Evolutionary conservation across 2,888 invertebrate species (phyloP).

Genomic region (Tanypteryx hageni): DNA sequence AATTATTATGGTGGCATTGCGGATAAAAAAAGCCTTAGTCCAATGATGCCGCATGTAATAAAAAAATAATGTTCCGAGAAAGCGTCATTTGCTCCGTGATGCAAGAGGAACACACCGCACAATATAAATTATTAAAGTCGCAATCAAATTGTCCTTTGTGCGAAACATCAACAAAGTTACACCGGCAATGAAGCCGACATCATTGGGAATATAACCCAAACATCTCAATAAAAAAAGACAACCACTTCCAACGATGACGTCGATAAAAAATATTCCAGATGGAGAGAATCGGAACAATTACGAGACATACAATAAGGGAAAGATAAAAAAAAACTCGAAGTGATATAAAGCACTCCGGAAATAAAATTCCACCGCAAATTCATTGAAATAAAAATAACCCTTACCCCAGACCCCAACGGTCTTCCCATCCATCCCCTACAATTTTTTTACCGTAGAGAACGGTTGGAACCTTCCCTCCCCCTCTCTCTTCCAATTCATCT

Average conservation of each 20-base stretch:
- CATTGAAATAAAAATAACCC: too few relatives aligned
- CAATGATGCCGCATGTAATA: too few relatives aligned
- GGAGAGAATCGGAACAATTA: not conserved
- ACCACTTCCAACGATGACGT: not conserved
- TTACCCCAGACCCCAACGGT: too few relatives aligned
- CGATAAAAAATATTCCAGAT: not conserved
- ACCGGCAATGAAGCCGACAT: not conserved
- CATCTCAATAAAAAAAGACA: slow-evolving; percentile 15
- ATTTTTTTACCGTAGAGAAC: too few relatives aligned
- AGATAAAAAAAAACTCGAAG: not conserved
- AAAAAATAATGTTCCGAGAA: too few relatives aligned
- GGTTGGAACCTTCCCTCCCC: not conserved
- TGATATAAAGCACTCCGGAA: not conserved
- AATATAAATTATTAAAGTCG: too few relatives aligned
- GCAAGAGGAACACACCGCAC: too few relatives aligned
- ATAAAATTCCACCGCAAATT: not conserved
- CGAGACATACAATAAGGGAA: slow-evolving; percentile 8
- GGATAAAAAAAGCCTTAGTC: too few relatives aligned
- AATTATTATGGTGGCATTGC: too few relatives aligned
- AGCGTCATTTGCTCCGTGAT: too few relatives aligned
- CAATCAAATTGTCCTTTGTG: not conserved
- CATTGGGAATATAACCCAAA: not conserved
- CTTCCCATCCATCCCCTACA: too few relatives aligned
- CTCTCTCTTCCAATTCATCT: not conserved
- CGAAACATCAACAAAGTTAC: not conserved